Conservation (phyloP, 1,140 invertebrate species). For the Lanistes nyassanus region DNA sequence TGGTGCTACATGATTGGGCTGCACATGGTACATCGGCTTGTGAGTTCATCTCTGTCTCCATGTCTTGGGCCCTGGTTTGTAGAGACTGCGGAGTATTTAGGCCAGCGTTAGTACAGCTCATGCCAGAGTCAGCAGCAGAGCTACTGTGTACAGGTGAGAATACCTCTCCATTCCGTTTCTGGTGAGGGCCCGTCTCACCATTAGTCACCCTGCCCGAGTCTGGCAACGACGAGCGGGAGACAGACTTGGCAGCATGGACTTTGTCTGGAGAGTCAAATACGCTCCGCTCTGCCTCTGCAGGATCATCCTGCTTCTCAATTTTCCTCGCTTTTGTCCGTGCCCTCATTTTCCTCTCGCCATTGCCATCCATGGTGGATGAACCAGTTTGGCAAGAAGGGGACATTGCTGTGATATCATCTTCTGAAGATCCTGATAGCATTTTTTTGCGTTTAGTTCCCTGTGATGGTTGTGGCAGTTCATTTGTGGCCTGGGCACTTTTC, state of each 20-base stretch:
- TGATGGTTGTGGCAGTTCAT: too few relatives aligned
- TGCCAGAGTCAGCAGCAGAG: not conserved
- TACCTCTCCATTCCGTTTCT: not conserved
- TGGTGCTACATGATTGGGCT: too few relatives aligned
- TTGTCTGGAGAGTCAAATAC: conserved; percentile 12
- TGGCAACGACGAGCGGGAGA: not conserved
- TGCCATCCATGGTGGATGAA: not conserved
- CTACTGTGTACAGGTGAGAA: not conserved
- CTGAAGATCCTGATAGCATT: conserved; percentile 7
- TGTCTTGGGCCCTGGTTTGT: too few relatives aligned
- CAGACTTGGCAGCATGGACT: not conserved
- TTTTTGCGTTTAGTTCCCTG: conserved; percentile 16
- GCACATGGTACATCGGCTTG: too few relatives aligned
- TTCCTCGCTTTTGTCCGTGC: conserved; percentile 13
- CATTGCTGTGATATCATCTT: not conserved
- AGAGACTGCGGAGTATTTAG: too few relatives aligned
- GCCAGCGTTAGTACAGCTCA: too few relatives aligned
- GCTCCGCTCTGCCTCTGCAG: not conserved
- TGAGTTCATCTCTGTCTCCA: too few relatives aligned
- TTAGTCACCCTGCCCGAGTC: not conserved
- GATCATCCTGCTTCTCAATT: not conserved
- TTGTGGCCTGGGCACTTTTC: not conserved
- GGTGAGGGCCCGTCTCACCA: not conserved
- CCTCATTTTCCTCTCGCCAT: not conserved
- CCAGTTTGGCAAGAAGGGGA: too few relatives aligned